Base-by-base conservation (phyloP, 1,140 invertebrate species). In the Micrasema minimum region DNA sequence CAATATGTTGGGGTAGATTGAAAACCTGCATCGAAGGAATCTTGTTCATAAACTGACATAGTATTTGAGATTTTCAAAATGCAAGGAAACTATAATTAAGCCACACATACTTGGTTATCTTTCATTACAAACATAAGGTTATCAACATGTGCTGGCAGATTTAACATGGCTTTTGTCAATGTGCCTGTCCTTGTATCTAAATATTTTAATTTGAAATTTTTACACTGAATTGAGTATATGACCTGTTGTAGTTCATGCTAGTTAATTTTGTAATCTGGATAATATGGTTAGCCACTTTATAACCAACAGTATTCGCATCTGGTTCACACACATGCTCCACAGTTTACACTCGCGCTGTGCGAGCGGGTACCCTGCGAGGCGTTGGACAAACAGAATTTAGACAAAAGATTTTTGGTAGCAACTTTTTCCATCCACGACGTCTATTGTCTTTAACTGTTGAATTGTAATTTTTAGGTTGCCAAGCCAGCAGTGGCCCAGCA, bases 1-100 rank as follows among this genome's bases (percentile, higher is more conserved):
- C 72, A 62, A 74, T 22, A 71, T 61, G 22, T 26, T n/a, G 68
- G 72, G 72, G 68, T 61, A 69, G 66, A 69, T 46, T 20, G 59
- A 69, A 69, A 26, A 20, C 65, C 65, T 26, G 48, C 65, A 55
- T 59, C 62, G 48, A 50, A 66, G 62, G 62, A 66, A 66, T 50
- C 62, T 51, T 37, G 18, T 38, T 14, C 6, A 59, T 59, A n/a
- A n/a, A 59, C 45, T 38, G 23, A 61, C 20, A 16, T 66, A 16
- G 48, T 66, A 35, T 50, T 51, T 59, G 37, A 38, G 55, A 41
- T 59, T 59, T 59, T 59, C 14, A 59, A 38, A n/a, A 59, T 59
- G 55, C 18, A 20, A 43, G 55, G 55, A 14, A n/a, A 59, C 37
- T 22, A 6, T 51, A 7, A 4, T 31, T 16, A 35, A 53, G 16